phyloP scores from a whole-genome alignment of 2,797 vertebrate species.

The Gadopsis bispinosus region DNA sequence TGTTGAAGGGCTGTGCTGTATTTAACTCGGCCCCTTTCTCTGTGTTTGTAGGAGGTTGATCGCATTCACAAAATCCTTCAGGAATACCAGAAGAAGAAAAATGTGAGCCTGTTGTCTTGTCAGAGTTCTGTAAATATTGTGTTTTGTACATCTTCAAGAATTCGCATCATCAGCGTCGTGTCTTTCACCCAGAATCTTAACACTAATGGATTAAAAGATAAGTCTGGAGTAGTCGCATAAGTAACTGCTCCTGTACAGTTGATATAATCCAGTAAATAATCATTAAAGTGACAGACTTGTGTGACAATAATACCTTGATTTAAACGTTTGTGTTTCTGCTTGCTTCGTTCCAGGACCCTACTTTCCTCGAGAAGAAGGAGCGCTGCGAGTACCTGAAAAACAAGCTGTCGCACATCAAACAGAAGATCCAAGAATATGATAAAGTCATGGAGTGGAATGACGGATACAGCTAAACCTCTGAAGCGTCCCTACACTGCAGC shows the following conservation, averaged over 20 bases:
- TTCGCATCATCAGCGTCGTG: neutral
- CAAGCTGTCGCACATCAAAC: constrained; percentile 98
- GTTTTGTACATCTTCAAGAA: neutral
- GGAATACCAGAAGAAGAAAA: constrained; percentile 95
- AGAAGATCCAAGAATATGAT: constrained; percentile 96
- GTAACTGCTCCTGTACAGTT: neutral
- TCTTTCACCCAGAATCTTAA: neutral
- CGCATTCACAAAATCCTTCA: constrained; percentile 92
- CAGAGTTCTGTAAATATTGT: neutral
- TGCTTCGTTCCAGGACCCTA: constrained; percentile 85
- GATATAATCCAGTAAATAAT: neutral
- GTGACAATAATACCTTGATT: neutral
- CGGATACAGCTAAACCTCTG: constrained; percentile 73
- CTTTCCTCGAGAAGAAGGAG: constrained; percentile 96
- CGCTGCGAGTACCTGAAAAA: constrained; percentile 97
- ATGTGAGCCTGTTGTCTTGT: constrained; percentile 84
- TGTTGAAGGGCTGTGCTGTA: neutral
- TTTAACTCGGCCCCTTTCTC: constrained; percentile 22
- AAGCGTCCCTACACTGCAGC: neutral
- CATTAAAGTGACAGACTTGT: neutral
- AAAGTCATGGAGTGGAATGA: constrained; percentile 96
- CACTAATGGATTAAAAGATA: neutral
- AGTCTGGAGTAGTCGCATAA: neutral
- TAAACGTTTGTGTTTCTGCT: neutral
- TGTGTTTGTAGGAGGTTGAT: constrained; percentile 88